Percentiles rank a stretch among this genome's conserved stretches.
phyloP scores from a whole-genome alignment of 1,140 invertebrate genomes.

The Hesperophylax magnus region DNA sequence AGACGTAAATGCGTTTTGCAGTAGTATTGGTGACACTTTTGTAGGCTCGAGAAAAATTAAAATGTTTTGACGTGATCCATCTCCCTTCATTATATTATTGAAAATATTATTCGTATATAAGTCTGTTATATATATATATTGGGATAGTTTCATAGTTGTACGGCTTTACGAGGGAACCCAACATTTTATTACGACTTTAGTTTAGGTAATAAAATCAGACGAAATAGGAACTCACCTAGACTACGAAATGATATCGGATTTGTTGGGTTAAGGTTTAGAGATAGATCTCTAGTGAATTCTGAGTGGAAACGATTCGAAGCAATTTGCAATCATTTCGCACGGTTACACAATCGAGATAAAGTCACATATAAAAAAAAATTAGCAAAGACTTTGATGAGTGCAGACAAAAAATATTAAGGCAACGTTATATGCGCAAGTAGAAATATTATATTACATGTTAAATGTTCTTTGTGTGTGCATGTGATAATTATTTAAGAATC shows the following conservation, averaged over 20 bases:
- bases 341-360: not conserved
- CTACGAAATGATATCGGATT: not conserved
- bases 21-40: no score
- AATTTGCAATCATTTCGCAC: constrained; percentile 10
- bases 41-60: no score
- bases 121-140: not conserved
- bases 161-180: not conserved
- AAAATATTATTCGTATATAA: not conserved
- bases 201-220: constrained; percentile 6
- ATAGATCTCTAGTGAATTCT: constrained; percentile 4
- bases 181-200: constrained; percentile 12
- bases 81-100: no score
- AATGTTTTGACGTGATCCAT: no score
- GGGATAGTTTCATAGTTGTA: not conserved
- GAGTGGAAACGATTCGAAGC: not conserved
- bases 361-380: not conserved
- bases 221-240: not conserved
- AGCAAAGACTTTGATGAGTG: no score
- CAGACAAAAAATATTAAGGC: no score
- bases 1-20: no score
- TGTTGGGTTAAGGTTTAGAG: not conserved
- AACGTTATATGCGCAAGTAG: no score
- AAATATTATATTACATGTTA: no score
- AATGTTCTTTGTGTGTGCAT: no score
- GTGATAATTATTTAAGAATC: no score